These are phyloP conservation scores for Callimorpha dominula DNA, from an alignment of 2,888 invertebrate species.

Conservation along the genomic window DNA sequence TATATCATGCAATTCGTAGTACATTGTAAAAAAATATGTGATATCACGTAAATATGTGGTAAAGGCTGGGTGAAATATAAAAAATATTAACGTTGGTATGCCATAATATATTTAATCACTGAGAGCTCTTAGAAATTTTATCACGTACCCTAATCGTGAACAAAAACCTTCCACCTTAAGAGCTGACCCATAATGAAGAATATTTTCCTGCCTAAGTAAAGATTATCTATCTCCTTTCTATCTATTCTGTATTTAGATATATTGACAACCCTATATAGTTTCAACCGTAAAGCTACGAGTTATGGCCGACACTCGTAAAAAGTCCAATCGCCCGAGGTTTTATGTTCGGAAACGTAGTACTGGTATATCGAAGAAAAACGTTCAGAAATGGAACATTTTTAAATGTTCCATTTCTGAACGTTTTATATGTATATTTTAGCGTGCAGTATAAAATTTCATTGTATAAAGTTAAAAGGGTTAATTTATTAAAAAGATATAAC, in stretches of 20 bases:
- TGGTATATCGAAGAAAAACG: conserved; percentile 41
- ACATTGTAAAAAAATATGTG: too few species aligned
- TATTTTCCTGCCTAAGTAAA: not conserved
- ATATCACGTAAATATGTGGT: too few species aligned
- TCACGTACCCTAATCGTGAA: too few species aligned
- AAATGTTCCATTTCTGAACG: conserved; percentile 23
- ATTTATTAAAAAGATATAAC: not conserved
- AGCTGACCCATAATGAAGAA: not conserved
- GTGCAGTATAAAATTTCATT: conserved; percentile 16
- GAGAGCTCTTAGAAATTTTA: too few species aligned
- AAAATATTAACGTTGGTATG: too few species aligned
- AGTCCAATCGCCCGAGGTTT: conserved; percentile 53
- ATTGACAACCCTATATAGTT: conserved; percentile 31
- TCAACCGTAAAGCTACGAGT: conserved; percentile 47
- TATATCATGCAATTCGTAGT: too few species aligned
- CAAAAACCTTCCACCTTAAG: not conserved
- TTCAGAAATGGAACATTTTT: too few species aligned
- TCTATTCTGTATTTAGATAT: not conserved
- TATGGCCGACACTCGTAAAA: conserved; percentile 58
- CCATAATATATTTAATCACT: too few species aligned
- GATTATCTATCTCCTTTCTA: not conserved
- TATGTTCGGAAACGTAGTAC: conserved; percentile 42
- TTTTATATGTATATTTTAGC: conserved; percentile 31
- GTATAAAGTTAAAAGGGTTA: conserved; percentile 5
- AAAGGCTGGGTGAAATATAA: too few species aligned